A percentile compares a stretch with the other conserved stretches of the same genome.
These are phyloP conservation scores for Scytalopus superciliaris DNA, from an alignment of 2,113 vertebrate species.

Conservation along the genomic window DNA sequence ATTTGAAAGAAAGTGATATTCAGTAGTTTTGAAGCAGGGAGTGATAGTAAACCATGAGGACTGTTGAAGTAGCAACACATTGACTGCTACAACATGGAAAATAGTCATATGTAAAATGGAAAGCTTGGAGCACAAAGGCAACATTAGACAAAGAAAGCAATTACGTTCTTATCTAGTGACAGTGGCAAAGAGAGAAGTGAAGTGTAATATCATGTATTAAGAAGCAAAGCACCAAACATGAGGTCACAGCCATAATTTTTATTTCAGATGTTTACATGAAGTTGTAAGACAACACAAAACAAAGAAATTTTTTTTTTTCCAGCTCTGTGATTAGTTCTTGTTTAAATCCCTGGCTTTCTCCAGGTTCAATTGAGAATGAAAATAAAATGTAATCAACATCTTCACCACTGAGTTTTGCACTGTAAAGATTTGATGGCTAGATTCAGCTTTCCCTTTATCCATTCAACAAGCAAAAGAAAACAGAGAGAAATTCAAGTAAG, in stretches of 20 bases:
- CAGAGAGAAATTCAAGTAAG: not conserved
- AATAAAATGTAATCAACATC: not conserved
- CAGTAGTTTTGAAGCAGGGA: not conserved
- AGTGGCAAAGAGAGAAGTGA: slow-evolving; percentile 40
- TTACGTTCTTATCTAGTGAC: slow-evolving; percentile 49
- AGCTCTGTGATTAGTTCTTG: not conserved
- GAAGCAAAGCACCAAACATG: slow-evolving; percentile 27
- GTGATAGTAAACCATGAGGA: not conserved
- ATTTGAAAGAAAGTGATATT: not conserved
- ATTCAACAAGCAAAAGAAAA: not conserved
- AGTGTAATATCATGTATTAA: slow-evolving; percentile 40
- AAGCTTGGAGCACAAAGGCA: slow-evolving; percentile 1
- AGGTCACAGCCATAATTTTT: slow-evolving; percentile 30
- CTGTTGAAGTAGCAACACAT: not conserved
- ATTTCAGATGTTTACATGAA: slow-evolving; percentile 28
- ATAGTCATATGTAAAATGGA: not conserved
- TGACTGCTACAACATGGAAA: not conserved
- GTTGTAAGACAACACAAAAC: not conserved
- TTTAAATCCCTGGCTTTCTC: not conserved
- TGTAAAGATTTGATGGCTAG: not conserved
- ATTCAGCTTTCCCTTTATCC: not conserved
- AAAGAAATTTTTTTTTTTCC: not conserved
- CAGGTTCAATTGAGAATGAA: not conserved
- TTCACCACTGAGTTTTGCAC: not conserved
- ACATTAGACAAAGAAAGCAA: slow-evolving; percentile 44